These are phyloP conservation scores for Oryctolagus cuniculus DNA, from an alignment of 2,113 vertebrate genomes.

Conservation along the genomic window mOryCun1.1 NC_091441.1:63458501-63459000, in stretches of 20 bases:
- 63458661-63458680: not conserved
- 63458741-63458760: not conserved
- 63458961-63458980: constrained; percentile 9
- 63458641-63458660: not conserved
- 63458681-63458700: not conserved
- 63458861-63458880: not conserved
- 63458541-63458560: no score
- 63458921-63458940: constrained; percentile 25
- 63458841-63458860: constrained; percentile 14
- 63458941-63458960: not conserved
- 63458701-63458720: not conserved
- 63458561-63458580: not conserved
- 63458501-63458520: no score
- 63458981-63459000: not conserved
- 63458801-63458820: constrained; percentile 42
- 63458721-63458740: not conserved
- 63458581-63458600: not conserved
- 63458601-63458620: not conserved
- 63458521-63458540: no score
- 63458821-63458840: not conserved
- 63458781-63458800: constrained; percentile 26
- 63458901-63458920: not conserved
- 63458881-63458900: constrained; percentile 28
- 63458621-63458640: rapidly evolving
- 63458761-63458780: not conserved